phyloP scores from a whole-genome alignment of 2,888 invertebrate genomes.

The Pseudococcus longispinus region DNA sequence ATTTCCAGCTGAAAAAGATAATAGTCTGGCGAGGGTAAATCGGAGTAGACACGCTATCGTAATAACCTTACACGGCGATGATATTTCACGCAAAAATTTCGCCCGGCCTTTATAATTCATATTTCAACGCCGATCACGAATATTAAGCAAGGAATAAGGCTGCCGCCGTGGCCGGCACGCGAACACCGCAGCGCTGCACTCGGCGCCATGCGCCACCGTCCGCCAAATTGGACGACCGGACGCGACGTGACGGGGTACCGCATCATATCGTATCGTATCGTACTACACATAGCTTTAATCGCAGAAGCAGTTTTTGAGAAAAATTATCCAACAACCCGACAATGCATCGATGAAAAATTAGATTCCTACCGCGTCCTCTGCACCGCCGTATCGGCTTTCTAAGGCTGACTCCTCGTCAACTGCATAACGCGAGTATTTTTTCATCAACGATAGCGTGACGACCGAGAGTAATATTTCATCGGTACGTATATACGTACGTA shows the following conservation, averaged over 20 bases:
- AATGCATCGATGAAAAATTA: not conserved
- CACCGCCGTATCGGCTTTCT: not conserved
- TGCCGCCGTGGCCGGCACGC: not conserved
- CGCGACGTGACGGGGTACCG: not conserved
- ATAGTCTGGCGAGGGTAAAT: not conserved
- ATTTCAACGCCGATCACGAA: conserved; percentile 28
- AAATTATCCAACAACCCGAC: no score
- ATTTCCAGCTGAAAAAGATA: conserved; percentile 24
- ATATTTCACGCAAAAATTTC: not conserved
- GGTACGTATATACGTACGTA: not conserved
- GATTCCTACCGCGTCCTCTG: not conserved
- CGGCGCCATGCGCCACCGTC: no score
- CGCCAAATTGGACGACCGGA: not conserved
- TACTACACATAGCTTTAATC: no score
- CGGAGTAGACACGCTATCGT: conserved; percentile 8
- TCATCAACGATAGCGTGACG: conserved; percentile 6
- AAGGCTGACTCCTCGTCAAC: not conserved
- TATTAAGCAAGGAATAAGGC: not conserved
- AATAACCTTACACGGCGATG: conserved; percentile 28
- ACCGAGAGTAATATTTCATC: not conserved
- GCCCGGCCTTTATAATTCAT: conserved; percentile 15
- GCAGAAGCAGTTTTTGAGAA: not conserved
- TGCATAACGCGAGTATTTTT: not conserved
- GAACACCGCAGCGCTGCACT: not conserved
- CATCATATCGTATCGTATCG: not conserved